Evolutionary conservation across 2,888 invertebrate species (phyloP), one percentile per base, ranked within the genome.

Genomic region (Hirtodrosophila confusa): DNA sequence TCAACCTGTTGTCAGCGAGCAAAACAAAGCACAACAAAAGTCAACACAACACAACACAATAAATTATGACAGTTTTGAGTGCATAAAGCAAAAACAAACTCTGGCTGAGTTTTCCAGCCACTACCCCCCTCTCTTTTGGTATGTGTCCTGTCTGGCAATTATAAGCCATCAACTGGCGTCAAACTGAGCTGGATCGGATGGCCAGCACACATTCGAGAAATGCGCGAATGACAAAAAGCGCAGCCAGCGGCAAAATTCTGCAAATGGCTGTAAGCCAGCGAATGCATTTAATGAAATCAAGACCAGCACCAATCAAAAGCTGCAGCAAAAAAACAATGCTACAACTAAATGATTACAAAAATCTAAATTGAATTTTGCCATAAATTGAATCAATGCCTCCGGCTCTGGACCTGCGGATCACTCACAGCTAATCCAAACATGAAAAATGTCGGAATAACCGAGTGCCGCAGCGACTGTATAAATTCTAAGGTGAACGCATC

Each of bases 361-460:
- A 80, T 86, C 75, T 66, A 87, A 90, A 89, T 88, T 88, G 82
- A 85, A 84, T 82, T 83, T 83, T 70, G 78, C 88, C 89, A 89
- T 90, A 89, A 90, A 78, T 78, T 78, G 80, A 80, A 77, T 80
- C 78, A 75, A 77, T 69, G 69, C 9, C 40, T 39, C 17, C 12
- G 58, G 17, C 44, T 49, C 29, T 24, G 27, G 33, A 17, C 7
- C 54, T 27, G 27, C 71, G 49, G 60, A 73, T 66, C 73, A 65
- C 50, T 75, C 47, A 61, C 72, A 62, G 71, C 75, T 80, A 80
- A 88, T 78, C 78, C 68, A 76, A 69, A 78, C 70, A 75, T 62
- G 73, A 70, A 65, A 78, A 60, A 75, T 75, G 67, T 77, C 65
- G 58, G 69, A 80, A 69, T 75, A 78, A 55, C 51, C 78, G 53